Base-by-base conservation (phyloP, 1,140 invertebrate genomes). In the Protaetia brevitarsis region DNA sequence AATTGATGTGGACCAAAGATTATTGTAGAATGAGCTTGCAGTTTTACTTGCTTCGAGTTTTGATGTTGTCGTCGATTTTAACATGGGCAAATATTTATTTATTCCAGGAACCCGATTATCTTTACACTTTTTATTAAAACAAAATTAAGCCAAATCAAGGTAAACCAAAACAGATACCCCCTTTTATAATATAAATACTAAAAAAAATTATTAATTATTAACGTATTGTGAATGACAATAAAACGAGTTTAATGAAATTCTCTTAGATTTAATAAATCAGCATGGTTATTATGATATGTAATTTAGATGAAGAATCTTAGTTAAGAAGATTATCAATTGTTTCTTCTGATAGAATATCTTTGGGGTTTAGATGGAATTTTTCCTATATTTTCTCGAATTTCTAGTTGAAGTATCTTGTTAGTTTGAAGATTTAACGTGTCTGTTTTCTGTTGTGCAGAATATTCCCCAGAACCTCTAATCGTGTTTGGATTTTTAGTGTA, bases 81-180 rank as follows among this genome's bases (percentile, higher is more conserved):
- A 36, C 36, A 45, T 31, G n/a, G 3, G 10, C 10, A 36, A 59
- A 61, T 58, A 31, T 66, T 41, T 63, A 69, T 71, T 74, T 71
- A 74, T 80, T 77, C 77, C 81, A 83, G 79, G 81, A 81, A 77
- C 74, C 77, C 70, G 79, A 80, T 69, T 84, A 84, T 77, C 76
- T 85, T 69, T 85, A 84, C 75, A 80, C 77, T 67, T 84, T 79
- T 80, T 84, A 85, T 78, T 84, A 78, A 74, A 59, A 31, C 28
- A 58, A 65, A 56, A 31, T 10, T 23, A 60, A 51, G 21, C 27
- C 29, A 45, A 36, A 30, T 62, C 51, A 37, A 41, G 59, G 57
- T 60, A 29, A 34, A 21, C 30, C 30, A 6, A 23, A 29, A 19
- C 13, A 8, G 21, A 29, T 34, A 34, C 16, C 16, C 11, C 30